These are phyloP conservation scores for Scaptomyza parva DNA, from an alignment of 2,888 invertebrate species.

Conservation along the genomic window DNA sequence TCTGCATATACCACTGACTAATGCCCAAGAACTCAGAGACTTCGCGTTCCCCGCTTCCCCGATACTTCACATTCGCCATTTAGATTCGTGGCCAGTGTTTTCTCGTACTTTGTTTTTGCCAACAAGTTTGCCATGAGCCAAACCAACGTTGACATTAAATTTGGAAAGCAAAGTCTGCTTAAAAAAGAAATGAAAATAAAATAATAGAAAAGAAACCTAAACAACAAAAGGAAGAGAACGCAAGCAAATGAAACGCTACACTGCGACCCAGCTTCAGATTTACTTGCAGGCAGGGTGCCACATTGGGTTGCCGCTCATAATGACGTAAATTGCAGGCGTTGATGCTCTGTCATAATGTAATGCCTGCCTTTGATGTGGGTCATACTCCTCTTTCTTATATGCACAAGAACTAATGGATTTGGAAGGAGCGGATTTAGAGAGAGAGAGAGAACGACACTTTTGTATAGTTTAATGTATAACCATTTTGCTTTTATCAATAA, in stretches of 20 bases:
- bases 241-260: conserved; percentile 13
- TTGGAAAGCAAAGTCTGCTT: conserved; percentile 69
- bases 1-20: conserved; percentile 62
- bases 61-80: background rate
- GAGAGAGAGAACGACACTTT: background rate
- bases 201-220: conserved; percentile 9
- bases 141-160: conserved; percentile 69
- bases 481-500: background rate
- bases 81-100: conserved; percentile 37
- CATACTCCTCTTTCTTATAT: conserved; percentile 13
- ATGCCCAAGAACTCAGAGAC: conserved; percentile 30
- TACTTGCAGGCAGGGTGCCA: conserved; percentile 12
- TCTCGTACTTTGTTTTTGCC: conserved; percentile 24
- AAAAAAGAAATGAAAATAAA: conserved; percentile 18
- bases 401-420: conserved; percentile 5
- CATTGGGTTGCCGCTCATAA: conserved; percentile 29
- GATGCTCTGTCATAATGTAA: conserved; percentile 59
- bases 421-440: background rate
- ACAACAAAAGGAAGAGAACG: background rate
- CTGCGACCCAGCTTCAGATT: conserved; percentile 14
- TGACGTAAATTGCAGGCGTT: conserved; percentile 58
- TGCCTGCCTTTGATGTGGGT: conserved; percentile 57
- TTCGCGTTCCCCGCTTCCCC: background rate
- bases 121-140: conserved; percentile 67
- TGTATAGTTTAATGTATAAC: background rate